Conservation (phyloP, 2,797 vertebrate species). For the Lacerta agilis region DNA sequence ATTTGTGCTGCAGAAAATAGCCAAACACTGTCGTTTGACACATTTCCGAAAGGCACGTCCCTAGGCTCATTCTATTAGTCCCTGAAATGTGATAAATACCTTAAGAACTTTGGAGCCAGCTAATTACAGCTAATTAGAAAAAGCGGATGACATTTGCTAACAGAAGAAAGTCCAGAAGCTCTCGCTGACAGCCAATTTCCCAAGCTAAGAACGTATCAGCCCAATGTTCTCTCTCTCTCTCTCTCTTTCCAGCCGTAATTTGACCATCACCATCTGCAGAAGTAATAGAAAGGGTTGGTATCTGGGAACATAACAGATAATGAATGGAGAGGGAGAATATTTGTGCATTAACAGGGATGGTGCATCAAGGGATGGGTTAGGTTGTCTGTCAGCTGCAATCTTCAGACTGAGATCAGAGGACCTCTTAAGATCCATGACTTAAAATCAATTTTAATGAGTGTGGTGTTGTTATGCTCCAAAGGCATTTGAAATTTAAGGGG, state of each 20-base stretch:
- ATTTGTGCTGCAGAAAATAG: slow-evolving; percentile 54
- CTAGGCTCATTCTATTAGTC: slow-evolving; percentile 53
- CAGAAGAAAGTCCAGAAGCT: slow-evolving; percentile 40
- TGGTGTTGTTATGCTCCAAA: slow-evolving; percentile 20
- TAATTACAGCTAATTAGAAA: slow-evolving; percentile 49
- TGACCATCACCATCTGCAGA: slow-evolving; percentile 57
- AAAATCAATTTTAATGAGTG: neutral
- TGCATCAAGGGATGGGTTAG: neutral
- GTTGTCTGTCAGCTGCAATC: neutral
- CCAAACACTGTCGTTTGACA: slow-evolving; percentile 41
- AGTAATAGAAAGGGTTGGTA: slow-evolving; percentile 43
- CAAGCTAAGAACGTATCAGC: slow-evolving; percentile 55
- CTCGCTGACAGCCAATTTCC: slow-evolving; percentile 43
- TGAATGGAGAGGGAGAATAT: slow-evolving; percentile 31
- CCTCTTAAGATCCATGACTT: neutral
- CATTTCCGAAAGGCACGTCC: slow-evolving; percentile 49
- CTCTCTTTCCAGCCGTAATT: slow-evolving; percentile 46
- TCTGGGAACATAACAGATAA: slow-evolving; percentile 49
- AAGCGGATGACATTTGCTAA: slow-evolving; percentile 47
- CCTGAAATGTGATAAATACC: slow-evolving; percentile 43
- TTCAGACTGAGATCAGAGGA: slow-evolving; percentile 5
- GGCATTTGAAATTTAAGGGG: slow-evolving; percentile 55
- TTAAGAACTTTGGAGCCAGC: slow-evolving; percentile 46
- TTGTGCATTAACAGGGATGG: neutral
- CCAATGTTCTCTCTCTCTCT: slow-evolving; percentile 34